These are phyloP conservation scores for Simalia tracyae DNA, from an alignment of 2,797 vertebrate genomes.

Conservation along the genomic window DNA sequence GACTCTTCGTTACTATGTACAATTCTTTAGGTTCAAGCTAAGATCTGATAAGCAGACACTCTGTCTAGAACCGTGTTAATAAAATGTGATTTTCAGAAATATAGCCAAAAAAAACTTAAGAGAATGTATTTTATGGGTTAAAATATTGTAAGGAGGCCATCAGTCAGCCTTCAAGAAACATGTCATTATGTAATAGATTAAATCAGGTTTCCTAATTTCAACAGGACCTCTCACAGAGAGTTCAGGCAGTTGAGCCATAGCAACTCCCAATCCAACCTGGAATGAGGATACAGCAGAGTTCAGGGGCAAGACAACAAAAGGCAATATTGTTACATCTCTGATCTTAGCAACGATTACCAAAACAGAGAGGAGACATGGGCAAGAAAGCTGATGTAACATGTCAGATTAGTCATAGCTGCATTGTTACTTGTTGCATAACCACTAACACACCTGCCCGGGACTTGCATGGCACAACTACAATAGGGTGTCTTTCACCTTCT, in stretches of 20 bases:
- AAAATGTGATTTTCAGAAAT: conserved; percentile 38
- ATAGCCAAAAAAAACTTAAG: conserved; percentile 37
- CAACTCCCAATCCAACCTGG: neutral
- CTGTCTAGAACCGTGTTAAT: conserved; percentile 39
- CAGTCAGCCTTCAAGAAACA: neutral
- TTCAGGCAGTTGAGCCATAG: neutral
- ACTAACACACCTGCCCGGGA: neutral
- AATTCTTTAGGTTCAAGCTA: conserved; percentile 49
- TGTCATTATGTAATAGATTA: neutral
- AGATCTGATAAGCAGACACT: conserved; percentile 49
- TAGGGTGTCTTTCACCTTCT: neutral
- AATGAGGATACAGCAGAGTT: neutral
- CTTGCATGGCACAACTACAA: neutral
- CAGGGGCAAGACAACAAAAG: neutral
- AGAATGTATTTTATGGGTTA: conserved; percentile 54
- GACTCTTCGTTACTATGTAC: conserved; percentile 23
- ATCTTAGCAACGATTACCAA: neutral
- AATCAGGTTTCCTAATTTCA: neutral
- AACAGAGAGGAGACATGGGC: neutral
- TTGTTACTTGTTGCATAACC: neutral
- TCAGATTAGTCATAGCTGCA: neutral
- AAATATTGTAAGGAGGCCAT: conserved; percentile 35
- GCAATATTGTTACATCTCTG: neutral
- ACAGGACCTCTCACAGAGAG: neutral
- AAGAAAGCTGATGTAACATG: neutral